phyloP scores from a whole-genome alignment of 2,797 vertebrate species.

The Coregonus sp. region DNA sequence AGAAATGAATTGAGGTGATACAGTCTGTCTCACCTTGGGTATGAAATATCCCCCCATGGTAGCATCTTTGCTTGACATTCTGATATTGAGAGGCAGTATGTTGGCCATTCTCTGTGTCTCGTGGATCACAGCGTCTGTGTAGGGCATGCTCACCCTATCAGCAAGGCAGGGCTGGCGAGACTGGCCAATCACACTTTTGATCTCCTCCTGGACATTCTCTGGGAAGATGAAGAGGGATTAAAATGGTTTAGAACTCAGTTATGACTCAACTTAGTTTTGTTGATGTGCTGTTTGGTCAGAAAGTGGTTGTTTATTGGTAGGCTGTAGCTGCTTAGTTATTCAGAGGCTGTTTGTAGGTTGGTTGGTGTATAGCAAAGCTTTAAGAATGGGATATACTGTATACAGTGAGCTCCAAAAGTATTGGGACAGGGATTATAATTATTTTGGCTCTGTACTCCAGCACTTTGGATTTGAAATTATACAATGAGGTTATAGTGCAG shows the following conservation, averaged over 20 bases:
- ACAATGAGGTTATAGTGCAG: no score
- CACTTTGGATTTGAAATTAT: no score
- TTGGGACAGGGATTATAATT: no score
- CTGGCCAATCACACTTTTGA: constrained; percentile 32
- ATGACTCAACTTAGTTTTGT: neutral
- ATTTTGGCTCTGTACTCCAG: no score
- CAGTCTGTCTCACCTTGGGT: constrained; percentile 31
- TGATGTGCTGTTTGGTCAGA: neutral
- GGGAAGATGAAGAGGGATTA: neutral
- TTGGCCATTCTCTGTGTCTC: constrained; percentile 40
- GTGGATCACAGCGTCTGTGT: constrained; percentile 43
- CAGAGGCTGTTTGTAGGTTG: constrained; percentile 1
- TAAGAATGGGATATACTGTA: neutral
- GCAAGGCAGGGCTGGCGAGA: constrained; percentile 29
- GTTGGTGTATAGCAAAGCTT: neutral
- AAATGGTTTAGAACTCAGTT: neutral
- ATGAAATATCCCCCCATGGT: constrained; percentile 36
- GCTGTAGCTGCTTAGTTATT: neutral
- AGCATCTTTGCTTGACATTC: constrained; percentile 33
- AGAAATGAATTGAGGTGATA: neutral
- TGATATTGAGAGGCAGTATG: constrained; percentile 28
- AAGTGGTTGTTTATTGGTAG: neutral
- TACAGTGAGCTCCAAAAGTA: no score
- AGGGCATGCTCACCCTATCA: constrained; percentile 40
- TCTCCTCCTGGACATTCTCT: constrained; percentile 46